A percentile compares a stretch with the other conserved stretches of the same genome.
phyloP scores from a whole-genome alignment of 2,888 invertebrate genomes.

The Osedax fenrisi region DNA sequence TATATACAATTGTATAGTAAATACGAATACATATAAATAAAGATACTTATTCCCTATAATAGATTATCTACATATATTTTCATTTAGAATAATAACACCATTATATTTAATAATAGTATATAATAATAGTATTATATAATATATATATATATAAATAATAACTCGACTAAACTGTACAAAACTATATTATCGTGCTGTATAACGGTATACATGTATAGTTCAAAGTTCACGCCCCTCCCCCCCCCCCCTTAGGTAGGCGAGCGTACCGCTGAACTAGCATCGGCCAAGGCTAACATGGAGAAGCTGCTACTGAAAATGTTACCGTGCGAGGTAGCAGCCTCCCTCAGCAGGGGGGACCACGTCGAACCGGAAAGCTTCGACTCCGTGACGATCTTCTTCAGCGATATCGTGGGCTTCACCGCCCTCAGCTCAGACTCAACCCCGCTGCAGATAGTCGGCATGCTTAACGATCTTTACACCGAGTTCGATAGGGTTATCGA shows the following conservation, averaged over 20 bases:
- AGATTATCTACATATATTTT: no score
- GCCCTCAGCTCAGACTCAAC: constrained; percentile 4
- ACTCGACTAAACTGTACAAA: no score
- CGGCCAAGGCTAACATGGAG: constrained; percentile 30
- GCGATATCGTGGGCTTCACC: constrained; percentile 25
- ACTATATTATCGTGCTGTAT: no score
- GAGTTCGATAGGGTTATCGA: constrained; percentile 87
- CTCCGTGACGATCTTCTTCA: constrained; percentile 17
- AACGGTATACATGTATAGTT: no score
- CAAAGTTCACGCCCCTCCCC: no score
- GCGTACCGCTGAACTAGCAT: constrained; percentile 38
- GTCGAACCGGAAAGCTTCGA: constrained; percentile 17
- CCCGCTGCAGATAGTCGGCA: constrained; percentile 61
- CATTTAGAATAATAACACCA: no score
- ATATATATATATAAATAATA: no score
- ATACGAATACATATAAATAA: no score
- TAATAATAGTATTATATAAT: no score
- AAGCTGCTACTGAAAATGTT: neutral
- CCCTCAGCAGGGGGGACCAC: neutral
- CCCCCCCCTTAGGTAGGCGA: constrained; percentile 33
- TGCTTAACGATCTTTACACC: constrained; percentile 86
- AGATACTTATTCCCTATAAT: no score
- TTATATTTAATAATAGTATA: no score
- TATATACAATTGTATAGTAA: no score
- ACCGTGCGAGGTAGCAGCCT: constrained; percentile 5